Base-by-base conservation (phyloP, 2,797 vertebrate genomes). In the Tragelaphus oryx region DNA sequence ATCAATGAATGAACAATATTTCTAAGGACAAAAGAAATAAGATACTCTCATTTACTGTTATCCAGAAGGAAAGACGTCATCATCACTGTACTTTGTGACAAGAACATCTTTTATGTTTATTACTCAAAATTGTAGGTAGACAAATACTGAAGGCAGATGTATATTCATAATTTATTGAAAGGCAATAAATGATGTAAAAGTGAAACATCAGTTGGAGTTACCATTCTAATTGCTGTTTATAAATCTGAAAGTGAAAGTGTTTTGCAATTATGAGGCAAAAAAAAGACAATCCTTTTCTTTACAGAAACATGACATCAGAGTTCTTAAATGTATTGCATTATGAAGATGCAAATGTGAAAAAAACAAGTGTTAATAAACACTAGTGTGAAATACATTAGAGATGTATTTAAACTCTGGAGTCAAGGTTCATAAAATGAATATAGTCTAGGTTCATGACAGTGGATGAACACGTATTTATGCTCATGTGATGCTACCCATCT, bases 211-310 rank as follows among this genome's bases (percentile, higher is more conserved):
- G 1, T 80, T 57, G 59, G 6, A 26, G 9, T 91, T 18, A n/a
- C 41, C 1, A 8, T 92, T 89, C 16, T 94, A 68, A 76, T 59
- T 89, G 18, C 6, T 89, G 22, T 75, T 96, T 76, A 30, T 28
- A 95, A 76, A 93, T 68, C 85, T 74, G 46, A 88, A 94, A 84
- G 52, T 94, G 74, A 55, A 93, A 91, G 87, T 88, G 6, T 84
- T 80, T 91, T 88, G 7, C 48, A 84, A 1, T 84, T 91, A 62
- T 30, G 30, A 91, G 93, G 9, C 78, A 20, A 44, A 54, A 54
- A 37, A 82, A 13, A 52, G 26, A 8, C 24, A 10, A 48, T 79
- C 18, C 26, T 86, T 55, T 65, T 26, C 87, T 22, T 20, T 82
- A 75, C n/a, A 60, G 65, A 94, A 92, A 54, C 24, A n/a, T 44